Evolutionary conservation across 2,888 invertebrate species (phyloP), one percentile per base, ranked within the genome.

Genomic region (Prosapia bicincta): DNA sequence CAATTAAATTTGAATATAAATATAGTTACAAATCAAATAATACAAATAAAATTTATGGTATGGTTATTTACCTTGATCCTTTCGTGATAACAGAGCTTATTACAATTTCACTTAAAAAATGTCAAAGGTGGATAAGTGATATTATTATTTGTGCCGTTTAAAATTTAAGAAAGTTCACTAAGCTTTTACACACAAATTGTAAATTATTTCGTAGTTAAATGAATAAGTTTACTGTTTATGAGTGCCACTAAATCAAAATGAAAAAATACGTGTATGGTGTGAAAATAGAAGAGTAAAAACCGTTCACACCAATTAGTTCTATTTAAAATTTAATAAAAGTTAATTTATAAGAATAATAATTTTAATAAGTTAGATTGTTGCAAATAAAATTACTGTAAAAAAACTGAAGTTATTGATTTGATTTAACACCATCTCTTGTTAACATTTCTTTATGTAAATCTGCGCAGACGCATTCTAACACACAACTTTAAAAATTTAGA

Each of bases 11-110:
- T n/a, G n/a, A n/a, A n/a, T n/a, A n/a, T n/a, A n/a, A n/a, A n/a
- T n/a, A n/a, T n/a, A n/a, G n/a, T n/a, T n/a, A n/a, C n/a, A n/a
- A n/a, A n/a, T n/a, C n/a, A n/a, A n/a, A n/a, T n/a, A n/a, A n/a
- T n/a, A n/a, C n/a, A n/a, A n/a, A n/a, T n/a, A n/a, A n/a, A n/a
- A n/a, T n/a, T n/a, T n/a, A n/a, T n/a, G n/a, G n/a, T n/a, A n/a
- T n/a, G 24, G 20, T 10, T 67, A 25, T 77, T 74, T 80, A 80
- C 80, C 80, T 80, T 70, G 80, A 80, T 77, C 80, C 80, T 79
- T 79, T 80, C 78, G 78, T 80, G 80, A 79, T 78, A 78, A 80
- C 54, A 54, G 54, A 54, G 54, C 9, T 54, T 54, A 20, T 54
- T 54, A 2, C 54, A 54, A 54, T 20, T 9, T 54, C 54, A 54